Percentiles rank a stretch among this genome's conserved stretches.
These are phyloP conservation scores for Aphelinus atriplicis DNA, from an alignment of 1,140 invertebrate genomes.

Conservation along the genomic window DNA sequence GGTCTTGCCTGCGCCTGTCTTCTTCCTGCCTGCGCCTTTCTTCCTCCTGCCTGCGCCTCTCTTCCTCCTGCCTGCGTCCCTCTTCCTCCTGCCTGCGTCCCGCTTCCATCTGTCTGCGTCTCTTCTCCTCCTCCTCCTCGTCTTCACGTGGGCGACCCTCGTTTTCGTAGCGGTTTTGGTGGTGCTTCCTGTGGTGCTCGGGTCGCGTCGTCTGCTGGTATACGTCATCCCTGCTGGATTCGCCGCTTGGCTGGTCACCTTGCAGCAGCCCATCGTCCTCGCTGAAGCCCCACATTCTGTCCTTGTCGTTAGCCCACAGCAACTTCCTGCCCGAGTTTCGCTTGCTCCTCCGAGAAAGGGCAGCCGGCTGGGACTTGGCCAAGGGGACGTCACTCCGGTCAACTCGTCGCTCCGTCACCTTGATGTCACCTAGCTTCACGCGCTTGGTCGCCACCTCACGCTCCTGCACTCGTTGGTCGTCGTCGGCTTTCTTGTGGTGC, in stretches of 20 bases:
- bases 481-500: neutral
- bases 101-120: too few species aligned
- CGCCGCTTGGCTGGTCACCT: neutral
- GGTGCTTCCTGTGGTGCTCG: neutral
- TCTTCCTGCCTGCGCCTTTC: neutral
- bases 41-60: neutral
- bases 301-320: conserved; percentile 4
- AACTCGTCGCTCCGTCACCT: conserved; percentile 47
- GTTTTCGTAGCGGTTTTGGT: too few species aligned
- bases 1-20: neutral
- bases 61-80: neutral
- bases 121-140: too few species aligned
- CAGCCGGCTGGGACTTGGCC: neutral
- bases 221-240: neutral
- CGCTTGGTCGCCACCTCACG: conserved; percentile 11
- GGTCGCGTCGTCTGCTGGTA: conserved; percentile 22
- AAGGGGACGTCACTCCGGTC: conserved; percentile 51
- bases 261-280: neutral
- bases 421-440: conserved; percentile 58
- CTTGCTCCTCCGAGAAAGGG: neutral
- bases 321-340: conserved; percentile 26
- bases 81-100: neutral
- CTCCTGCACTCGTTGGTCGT: neutral
- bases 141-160: too few species aligned
- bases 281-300: neutral